Evolutionary conservation across 92 coral and sea anemone species (phyloP), one percentile per base, ranked within the genome.

Genomic region (Meandrina meandrites): DNA sequence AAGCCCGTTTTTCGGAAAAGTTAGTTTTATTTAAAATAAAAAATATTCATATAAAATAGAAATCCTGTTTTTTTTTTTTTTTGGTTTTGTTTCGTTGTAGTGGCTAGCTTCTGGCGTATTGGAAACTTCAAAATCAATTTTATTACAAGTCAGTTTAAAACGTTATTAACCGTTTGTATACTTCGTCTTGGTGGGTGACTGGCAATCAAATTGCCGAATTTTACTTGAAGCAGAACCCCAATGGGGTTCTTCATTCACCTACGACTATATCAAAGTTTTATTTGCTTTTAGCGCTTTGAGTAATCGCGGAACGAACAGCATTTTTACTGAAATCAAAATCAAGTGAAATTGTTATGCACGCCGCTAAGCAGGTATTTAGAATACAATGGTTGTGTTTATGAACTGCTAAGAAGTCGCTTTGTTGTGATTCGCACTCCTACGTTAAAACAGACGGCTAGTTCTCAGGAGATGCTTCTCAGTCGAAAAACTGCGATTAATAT

Each of bases 381-480:
- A 64, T 51, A 83, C 86, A 84, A 84, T 73, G 50, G 87, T 13
- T 17, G 54, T 37, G 57, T 19, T 73, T 56, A 35, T 40, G 48
- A 37, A 84, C 64, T 50, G 56, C 66, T 73, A 74, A n/a, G 79
- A 56, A 7, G 18, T 10, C 18, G 28, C 73, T 56, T 84, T 84
- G 81, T 84, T 74, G 27, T 17, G 48, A 7, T 74, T 84, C 45
- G 87, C 73, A 76, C 53, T 84, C 57, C 80, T 56, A n/a, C 40
- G 81, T 22, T 13, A 18, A 35, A 84, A 84, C 87, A 84, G 71
- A 74, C 87, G 72, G 72, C 42, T 84, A 28, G 56, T 84, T 84
- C 87, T 84, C 87, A 84, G 80, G 87, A 74, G 53, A 54, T 45
- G 57, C 18, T 51, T 53, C 72, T 84, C 11, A 10, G 42, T 9